phyloP scores from a whole-genome alignment of 2,797 vertebrate genomes.

The Paratrypauchen microcephalus region DNA sequence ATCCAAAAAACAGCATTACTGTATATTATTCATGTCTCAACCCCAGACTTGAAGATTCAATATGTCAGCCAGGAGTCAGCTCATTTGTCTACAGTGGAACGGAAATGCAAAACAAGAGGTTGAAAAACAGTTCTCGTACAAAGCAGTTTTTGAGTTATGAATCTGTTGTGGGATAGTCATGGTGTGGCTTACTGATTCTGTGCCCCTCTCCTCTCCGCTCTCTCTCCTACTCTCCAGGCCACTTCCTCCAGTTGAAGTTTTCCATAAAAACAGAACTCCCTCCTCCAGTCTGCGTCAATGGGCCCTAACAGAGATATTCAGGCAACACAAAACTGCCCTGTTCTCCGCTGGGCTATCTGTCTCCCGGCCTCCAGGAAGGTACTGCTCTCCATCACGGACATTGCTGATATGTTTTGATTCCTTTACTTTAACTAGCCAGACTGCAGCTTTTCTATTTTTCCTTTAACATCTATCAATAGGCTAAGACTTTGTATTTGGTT shows the following conservation, averaged over 20 bases:
- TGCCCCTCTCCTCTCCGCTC: background rate
- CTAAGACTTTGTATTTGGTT: constrained; percentile 38
- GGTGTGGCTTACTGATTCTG: constrained; percentile 8
- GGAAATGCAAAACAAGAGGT: background rate
- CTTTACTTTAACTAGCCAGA: constrained; percentile 30
- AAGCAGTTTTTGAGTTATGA: background rate
- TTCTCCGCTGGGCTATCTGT: constrained; percentile 36
- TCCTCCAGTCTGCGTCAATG: constrained; percentile 22
- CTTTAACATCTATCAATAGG: background rate
- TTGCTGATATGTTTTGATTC: constrained; percentile 59
- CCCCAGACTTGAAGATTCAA: background rate
- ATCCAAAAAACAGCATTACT: no score
- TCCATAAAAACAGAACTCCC: constrained; percentile 31
- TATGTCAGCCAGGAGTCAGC: background rate
- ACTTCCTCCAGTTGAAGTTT: constrained; percentile 33
- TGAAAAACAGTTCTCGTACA: background rate
- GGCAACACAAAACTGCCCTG: constrained; percentile 51
- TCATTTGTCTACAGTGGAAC: background rate
- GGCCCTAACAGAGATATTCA: constrained; percentile 42
- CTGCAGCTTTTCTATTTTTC: constrained; percentile 15
- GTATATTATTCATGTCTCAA: background rate
- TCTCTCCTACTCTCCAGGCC: constrained; percentile 23
- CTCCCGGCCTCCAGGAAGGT: constrained; percentile 35
- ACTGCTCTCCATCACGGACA: constrained; percentile 58
- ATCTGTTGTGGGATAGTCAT: background rate